Evolutionary conservation across 2,797 vertebrate species (phyloP).

Genomic region (Gymnoscopelus braueri): DNA sequence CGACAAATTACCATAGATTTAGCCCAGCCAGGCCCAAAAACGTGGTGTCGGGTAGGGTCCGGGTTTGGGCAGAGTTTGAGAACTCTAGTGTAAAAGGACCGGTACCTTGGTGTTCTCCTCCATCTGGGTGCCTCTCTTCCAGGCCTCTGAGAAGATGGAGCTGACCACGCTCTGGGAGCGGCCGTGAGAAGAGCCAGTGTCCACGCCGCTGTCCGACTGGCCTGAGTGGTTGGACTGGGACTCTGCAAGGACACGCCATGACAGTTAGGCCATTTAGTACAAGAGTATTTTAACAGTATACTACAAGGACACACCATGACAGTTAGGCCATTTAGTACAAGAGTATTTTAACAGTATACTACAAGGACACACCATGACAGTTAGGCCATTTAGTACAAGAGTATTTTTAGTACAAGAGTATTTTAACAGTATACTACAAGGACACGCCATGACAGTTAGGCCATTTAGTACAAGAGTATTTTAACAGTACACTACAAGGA

Average conservation of each 20-base stretch:
- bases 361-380: conserved; percentile 1
- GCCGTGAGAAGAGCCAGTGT: conserved; percentile 87
- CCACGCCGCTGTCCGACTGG: conserved; percentile 94
- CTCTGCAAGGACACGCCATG: conserved; percentile 61
- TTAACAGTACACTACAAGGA: too few species aligned
- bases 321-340: neutral
- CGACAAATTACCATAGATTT: too few species aligned
- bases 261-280: neutral
- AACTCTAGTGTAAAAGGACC: neutral
- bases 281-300: neutral
- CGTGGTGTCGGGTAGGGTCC: too few species aligned
- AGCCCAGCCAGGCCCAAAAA: too few species aligned
- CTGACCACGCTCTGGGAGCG: conserved; percentile 97
- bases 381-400: too few species aligned
- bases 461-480: too few species aligned
- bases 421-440: neutral
- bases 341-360: neutral
- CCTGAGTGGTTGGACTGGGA: conserved; percentile 96
- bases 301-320: neutral
- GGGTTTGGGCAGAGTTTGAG: neutral
- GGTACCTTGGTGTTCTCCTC: conserved; percentile 93
- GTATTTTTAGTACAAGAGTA: neutral
- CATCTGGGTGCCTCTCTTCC: conserved; percentile 97
- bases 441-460: conserved; percentile 2
- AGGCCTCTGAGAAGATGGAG: conserved; percentile 98